phyloP scores from a whole-genome alignment of 2,797 vertebrate genomes.

The Clarias platycephalus region DNA sequence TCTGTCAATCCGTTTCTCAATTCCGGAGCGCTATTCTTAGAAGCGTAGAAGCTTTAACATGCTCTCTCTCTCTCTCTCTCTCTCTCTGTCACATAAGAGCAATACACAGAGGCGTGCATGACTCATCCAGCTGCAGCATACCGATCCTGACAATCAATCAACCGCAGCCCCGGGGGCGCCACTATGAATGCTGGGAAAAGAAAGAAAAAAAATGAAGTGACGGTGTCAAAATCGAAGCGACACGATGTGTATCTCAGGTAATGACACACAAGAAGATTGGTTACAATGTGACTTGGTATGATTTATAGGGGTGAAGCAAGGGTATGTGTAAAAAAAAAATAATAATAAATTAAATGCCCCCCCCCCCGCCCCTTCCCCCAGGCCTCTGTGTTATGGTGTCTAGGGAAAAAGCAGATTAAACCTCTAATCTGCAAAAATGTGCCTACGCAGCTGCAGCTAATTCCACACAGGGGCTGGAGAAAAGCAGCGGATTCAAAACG shows the following conservation, averaged over 20 bases:
- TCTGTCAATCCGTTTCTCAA: slow-evolving; percentile 22
- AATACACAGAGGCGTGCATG: slow-evolving; percentile 27
- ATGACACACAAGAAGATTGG: neutral
- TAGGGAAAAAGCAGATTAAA: slow-evolving; percentile 10
- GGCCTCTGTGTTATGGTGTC: neutral
- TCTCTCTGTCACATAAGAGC: neutral
- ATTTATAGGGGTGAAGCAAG: neutral
- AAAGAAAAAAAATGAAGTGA: neutral
- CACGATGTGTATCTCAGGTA: neutral
- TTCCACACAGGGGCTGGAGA: neutral
- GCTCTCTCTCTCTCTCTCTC: neutral
- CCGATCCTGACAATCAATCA: slow-evolving; percentile 20
- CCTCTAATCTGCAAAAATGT: slow-evolving; percentile 21
- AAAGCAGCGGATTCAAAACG: neutral
- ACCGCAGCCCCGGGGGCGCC: neutral
- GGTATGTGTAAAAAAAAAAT: neutral
- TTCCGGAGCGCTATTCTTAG: slow-evolving; percentile 30
- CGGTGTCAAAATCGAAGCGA: neutral
- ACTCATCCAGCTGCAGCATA: slow-evolving; percentile 35
- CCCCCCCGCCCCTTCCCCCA: too few relatives aligned
- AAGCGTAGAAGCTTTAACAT: neutral
- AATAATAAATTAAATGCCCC: too few relatives aligned
- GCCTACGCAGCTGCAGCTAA: neutral
- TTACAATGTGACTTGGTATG: neutral
- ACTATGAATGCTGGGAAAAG: neutral